A percentile compares a stretch with the other conserved stretches of the same genome.
These are phyloP conservation scores for Peromyscus polionotus DNA, from an alignment of 2,113 vertebrate species.

Conservation along the genomic window DNA sequence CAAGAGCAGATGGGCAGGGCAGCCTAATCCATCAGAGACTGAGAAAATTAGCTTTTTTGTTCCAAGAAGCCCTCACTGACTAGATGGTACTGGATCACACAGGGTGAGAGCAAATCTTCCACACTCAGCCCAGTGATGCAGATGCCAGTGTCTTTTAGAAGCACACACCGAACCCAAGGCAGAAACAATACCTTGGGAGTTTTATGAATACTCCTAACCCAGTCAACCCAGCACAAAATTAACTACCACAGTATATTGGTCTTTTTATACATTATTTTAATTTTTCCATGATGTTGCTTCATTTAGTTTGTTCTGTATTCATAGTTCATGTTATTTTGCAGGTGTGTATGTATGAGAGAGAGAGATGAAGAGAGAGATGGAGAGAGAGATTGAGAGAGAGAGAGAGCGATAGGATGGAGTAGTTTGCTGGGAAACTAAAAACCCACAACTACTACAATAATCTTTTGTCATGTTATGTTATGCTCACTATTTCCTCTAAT, in stretches of 20 bases:
- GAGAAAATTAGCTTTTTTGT: not conserved
- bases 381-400: not conserved
- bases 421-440: slow-evolving; percentile 9
- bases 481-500: not conserved
- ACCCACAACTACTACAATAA: not conserved
- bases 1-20: not conserved
- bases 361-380: not conserved
- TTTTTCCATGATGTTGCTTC: not conserved
- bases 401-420: not conserved
- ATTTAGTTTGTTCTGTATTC: not conserved
- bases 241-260: not conserved
- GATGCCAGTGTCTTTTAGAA: not conserved
- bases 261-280: not conserved
- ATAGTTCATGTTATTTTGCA: not conserved
- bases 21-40: not conserved
- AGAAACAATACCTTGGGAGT: not conserved
- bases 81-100: not conserved
- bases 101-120: not conserved
- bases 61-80: not conserved
- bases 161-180: not conserved
- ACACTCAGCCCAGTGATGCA: not conserved
- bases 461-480: not conserved
- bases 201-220: not conserved
- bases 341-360: not conserved
- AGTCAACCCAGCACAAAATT: not conserved